These are phyloP conservation scores for Limanda limanda DNA, from an alignment of 2,113 vertebrate genomes.

Conservation along the genomic window DNA sequence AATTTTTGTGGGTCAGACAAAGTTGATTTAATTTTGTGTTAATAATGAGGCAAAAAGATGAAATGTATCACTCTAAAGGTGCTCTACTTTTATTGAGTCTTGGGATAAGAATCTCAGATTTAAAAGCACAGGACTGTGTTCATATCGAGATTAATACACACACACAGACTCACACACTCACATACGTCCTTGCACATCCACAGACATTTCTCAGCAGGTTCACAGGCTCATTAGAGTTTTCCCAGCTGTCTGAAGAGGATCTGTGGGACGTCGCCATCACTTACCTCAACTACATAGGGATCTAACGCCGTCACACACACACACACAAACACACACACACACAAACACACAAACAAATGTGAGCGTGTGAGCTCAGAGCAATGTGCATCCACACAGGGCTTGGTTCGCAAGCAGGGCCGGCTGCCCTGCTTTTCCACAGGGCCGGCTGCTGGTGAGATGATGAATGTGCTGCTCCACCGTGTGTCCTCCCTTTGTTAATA, in stretches of 20 bases:
- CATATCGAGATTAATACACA: conserved; percentile 3
- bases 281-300: conserved; percentile 73
- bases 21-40: conserved; percentile 58
- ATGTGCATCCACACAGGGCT: too few relatives aligned
- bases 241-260: conserved; percentile 74
- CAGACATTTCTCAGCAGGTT: conserved; percentile 60
- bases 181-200: background rate
- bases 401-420: too few relatives aligned
- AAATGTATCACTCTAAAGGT: conserved; percentile 41
- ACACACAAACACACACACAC: conserved; percentile 29
- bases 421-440: conserved; percentile 58
- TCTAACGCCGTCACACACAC: conserved; percentile 31
- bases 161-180: conserved; percentile 3
- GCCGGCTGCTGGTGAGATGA: conserved; percentile 68
- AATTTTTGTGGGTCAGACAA: conserved; percentile 43
- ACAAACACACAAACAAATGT: conserved; percentile 27
- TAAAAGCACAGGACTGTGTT: conserved; percentile 41
- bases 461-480: conserved; percentile 67
- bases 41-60: conserved; percentile 52
- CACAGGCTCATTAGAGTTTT: conserved; percentile 75
- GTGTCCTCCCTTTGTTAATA: conserved; percentile 78
- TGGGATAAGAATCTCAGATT: conserved; percentile 42
- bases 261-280: conserved; percentile 74
- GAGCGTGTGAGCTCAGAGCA: conserved; percentile 48
- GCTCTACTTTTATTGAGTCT: conserved; percentile 63